Conservation (phyloP, 2,113 vertebrate species). For the Thinocorus orbignyianus region DNA sequence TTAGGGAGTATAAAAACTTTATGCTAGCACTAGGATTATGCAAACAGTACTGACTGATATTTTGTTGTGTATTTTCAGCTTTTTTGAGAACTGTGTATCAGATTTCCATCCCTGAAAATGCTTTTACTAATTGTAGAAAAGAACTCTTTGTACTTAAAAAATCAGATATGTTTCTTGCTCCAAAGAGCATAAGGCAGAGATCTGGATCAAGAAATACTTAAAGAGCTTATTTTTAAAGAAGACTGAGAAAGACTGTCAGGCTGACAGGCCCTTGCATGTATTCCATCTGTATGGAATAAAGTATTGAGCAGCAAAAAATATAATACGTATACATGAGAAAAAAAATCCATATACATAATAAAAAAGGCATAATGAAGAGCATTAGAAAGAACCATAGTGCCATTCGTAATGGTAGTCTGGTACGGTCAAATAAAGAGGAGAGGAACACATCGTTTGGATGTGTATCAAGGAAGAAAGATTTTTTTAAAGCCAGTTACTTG, state of each 20-base stretch:
- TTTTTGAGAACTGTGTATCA: neutral
- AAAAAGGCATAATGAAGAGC: neutral
- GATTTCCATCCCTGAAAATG: neutral
- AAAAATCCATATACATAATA: neutral
- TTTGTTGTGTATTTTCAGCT: neutral
- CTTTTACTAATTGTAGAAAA: constrained; percentile 39
- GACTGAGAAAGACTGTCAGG: constrained; percentile 49
- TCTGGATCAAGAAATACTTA: constrained; percentile 47
- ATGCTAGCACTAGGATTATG: neutral
- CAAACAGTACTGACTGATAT: neutral
- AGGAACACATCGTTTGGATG: neutral
- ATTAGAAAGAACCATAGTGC: neutral
- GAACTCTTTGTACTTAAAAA: constrained; percentile 42
- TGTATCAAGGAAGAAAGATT: neutral
- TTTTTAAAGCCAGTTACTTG: neutral
- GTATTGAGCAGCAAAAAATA: constrained; percentile 21
- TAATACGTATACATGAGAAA: neutral
- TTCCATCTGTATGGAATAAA: neutral
- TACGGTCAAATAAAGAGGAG: neutral
- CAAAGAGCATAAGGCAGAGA: constrained; percentile 54
- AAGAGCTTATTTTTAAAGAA: constrained; percentile 55
- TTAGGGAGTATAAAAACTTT: neutral
- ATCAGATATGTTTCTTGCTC: neutral
- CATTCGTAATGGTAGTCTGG: neutral
- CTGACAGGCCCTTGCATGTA: constrained; percentile 13